Evolutionary conservation across 2,888 invertebrate species (phyloP).

Genomic region (Himalopsyche kuldschensis): DNA sequence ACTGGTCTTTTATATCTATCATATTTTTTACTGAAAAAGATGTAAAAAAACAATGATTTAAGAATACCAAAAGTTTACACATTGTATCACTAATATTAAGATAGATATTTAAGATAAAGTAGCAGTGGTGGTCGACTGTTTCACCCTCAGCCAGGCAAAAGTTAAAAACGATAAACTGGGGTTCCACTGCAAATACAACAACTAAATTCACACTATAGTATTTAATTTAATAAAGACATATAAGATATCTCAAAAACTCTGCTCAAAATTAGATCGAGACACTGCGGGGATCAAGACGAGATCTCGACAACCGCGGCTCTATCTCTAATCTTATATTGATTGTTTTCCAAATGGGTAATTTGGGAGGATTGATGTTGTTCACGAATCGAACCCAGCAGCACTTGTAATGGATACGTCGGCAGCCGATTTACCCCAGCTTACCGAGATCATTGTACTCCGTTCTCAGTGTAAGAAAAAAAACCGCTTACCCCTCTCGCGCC

Average conservation of each 20-base stretch:
- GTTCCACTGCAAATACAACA: too few relatives aligned
- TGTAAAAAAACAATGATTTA: too few relatives aligned
- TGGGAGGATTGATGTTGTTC: neutral
- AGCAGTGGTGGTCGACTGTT: too few relatives aligned
- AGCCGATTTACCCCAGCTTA: neutral
- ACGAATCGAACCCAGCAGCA: neutral
- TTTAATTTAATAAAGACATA: too few relatives aligned
- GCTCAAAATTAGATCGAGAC: neutral
- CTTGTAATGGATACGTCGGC: neutral
- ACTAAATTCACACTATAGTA: too few relatives aligned
- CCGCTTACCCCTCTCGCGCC: neutral
- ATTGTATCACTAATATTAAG: too few relatives aligned
- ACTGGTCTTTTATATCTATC: too few relatives aligned
- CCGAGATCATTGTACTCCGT: neutral
- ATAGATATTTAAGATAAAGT: too few relatives aligned
- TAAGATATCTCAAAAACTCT: neutral
- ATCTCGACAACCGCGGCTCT: neutral
- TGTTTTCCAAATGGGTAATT: neutral
- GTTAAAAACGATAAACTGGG: too few relatives aligned
- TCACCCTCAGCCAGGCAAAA: too few relatives aligned
- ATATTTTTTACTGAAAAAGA: too few relatives aligned
- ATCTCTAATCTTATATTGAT: neutral
- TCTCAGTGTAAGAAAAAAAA: neutral
- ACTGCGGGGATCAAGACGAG: neutral
- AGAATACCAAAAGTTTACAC: too few relatives aligned